Percentiles rank a stretch among this genome's conserved stretches.
Conservation (phyloP, 2,888 invertebrate genomes). For the Geophilus truncorum region DNA sequence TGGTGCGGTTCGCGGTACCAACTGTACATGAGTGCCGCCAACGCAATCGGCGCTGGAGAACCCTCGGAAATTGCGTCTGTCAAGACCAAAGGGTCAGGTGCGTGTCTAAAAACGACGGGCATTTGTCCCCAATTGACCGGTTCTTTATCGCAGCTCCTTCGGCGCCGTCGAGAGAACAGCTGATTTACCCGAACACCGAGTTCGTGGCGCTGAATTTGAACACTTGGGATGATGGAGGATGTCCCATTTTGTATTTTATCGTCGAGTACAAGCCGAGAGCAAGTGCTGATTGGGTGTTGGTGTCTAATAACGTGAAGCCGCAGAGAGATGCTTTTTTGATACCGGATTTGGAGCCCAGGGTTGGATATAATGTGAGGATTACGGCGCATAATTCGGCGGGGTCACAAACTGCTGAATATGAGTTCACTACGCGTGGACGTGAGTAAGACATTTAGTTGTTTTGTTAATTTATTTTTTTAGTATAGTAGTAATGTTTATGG, state of each 20-base stretch:
- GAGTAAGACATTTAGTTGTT: neutral
- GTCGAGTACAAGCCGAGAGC: slow-evolving; percentile 55
- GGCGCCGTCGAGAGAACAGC: slow-evolving; percentile 73
- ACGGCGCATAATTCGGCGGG: slow-evolving; percentile 37
- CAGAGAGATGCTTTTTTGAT: slow-evolving; percentile 55
- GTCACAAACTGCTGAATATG: slow-evolving; percentile 34
- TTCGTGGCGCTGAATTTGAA: too few relatives aligned
- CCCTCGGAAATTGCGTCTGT: slow-evolving; percentile 32
- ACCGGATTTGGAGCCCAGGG: slow-evolving; percentile 53
- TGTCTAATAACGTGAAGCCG: slow-evolving; percentile 54
- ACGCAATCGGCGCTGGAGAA: slow-evolving; percentile 36
- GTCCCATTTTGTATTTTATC: slow-evolving; percentile 71
- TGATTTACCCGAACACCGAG: slow-evolving; percentile 70
- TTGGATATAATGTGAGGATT: slow-evolving; percentile 33
- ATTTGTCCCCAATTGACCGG: slow-evolving; percentile 60
- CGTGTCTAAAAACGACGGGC: too few relatives aligned
- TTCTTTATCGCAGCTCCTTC: slow-evolving; percentile 68
- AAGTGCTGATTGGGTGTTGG: slow-evolving; percentile 54
- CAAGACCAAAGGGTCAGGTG: slow-evolving; percentile 36
- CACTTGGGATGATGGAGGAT: slow-evolving; percentile 81
- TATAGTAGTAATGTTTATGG: too few relatives aligned
- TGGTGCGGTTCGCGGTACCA: slow-evolving; percentile 37
- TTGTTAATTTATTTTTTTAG: too few relatives aligned
- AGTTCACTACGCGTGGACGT: slow-evolving; percentile 34
- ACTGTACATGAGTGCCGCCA: slow-evolving; percentile 32